Percentiles rank a stretch among this genome's conserved stretches.
Conservation (phyloP, 2,113 vertebrate genomes). For the Mustela lutreola region DNA sequence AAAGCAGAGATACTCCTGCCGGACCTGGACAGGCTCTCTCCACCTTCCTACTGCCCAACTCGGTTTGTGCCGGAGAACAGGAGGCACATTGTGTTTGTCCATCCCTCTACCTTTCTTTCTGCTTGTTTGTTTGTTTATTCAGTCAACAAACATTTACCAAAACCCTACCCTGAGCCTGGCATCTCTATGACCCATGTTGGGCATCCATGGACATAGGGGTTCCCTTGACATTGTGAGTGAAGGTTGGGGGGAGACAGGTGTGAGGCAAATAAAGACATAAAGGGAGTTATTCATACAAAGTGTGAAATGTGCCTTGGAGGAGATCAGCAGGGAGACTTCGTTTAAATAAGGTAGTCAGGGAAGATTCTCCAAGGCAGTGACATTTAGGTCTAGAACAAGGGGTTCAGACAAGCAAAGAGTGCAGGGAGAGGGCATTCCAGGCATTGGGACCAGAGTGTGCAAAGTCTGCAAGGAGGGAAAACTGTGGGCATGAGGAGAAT, state of each 20-base stretch:
- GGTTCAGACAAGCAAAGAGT: neutral
- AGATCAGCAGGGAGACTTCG: neutral
- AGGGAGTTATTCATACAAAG: no score
- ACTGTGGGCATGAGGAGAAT: accelerated
- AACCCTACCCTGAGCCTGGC: neutral
- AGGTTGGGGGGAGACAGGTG: neutral
- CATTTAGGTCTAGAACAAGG: neutral
- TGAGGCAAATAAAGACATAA: neutral
- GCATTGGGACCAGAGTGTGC: neutral
- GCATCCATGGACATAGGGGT: neutral
- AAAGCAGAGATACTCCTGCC: no score
- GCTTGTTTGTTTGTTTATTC: neutral
- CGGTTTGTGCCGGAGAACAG: accelerated
- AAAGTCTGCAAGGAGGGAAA: neutral
- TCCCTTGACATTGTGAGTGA: neutral
- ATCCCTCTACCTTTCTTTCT: neutral
- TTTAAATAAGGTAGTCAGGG: neutral
- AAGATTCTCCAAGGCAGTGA: neutral
- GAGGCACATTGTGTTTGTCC: neutral
- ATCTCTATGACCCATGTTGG: neutral
- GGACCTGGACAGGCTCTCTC: accelerated
- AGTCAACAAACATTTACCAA: neutral
- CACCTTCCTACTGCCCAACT: no score
- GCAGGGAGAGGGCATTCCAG: neutral
- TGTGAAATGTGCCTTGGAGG: neutral